Conservation (phyloP, 2,888 invertebrate genomes). For the Limnephilus marmoratus region DNA sequence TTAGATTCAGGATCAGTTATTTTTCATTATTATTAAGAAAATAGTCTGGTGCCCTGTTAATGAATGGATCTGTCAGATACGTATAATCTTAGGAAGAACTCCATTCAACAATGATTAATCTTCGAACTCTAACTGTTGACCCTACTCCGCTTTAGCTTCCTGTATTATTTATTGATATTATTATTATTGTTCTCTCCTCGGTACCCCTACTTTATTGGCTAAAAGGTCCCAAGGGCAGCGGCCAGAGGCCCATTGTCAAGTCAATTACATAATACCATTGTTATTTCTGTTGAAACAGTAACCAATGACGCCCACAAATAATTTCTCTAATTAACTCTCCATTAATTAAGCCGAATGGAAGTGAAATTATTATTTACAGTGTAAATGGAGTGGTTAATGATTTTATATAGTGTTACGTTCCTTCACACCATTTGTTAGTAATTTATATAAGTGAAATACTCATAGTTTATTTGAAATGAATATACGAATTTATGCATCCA, state of each 20-base stretch:
- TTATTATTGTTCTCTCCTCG: conserved; percentile 21
- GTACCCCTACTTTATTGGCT: conserved; percentile 5
- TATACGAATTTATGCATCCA: not conserved
- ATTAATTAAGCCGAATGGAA: not conserved
- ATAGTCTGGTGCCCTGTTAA: not conserved
- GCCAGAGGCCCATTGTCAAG: conserved; percentile 28
- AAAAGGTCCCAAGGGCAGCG: conserved; percentile 17
- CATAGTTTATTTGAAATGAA: not conserved
- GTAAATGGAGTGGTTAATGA: not conserved
- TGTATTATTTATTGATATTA: conserved; percentile 35
- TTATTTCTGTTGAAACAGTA: conserved; percentile 11
- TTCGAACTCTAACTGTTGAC: conserved; percentile 52
- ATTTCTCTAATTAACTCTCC: not conserved
- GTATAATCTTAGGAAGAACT: not conserved
- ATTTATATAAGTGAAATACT: too few species aligned
- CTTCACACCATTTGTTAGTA: not conserved
- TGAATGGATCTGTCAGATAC: not conserved
- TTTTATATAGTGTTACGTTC: not conserved
- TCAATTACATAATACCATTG: conserved; percentile 27
- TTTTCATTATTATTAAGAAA: not conserved
- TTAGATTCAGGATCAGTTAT: not conserved
- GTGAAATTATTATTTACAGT: not conserved
- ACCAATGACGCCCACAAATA: not conserved
- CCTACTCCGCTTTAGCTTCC: conserved; percentile 53
- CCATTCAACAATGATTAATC: conserved; percentile 53